Conservation (phyloP, 2,113 vertebrate genomes). For the Oreocharis arfaki region DNA sequence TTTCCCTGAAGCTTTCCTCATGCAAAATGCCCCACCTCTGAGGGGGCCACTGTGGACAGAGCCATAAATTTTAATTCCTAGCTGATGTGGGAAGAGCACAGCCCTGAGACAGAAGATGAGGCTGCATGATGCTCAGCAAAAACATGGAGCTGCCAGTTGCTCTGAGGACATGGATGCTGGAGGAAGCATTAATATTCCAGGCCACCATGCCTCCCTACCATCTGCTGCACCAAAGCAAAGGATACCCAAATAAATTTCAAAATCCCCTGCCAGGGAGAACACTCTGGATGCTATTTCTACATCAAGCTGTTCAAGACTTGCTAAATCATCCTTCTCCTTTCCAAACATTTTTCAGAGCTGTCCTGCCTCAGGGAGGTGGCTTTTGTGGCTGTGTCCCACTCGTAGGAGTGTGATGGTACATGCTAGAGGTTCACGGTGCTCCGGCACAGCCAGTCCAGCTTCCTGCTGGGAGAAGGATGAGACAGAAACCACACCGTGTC, state of each 20-base stretch:
- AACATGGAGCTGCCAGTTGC: not conserved
- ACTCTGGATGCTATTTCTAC: not conserved
- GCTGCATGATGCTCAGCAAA: not conserved
- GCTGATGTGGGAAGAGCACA: fast-evolving
- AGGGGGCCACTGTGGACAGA: not conserved
- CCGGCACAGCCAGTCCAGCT: not conserved
- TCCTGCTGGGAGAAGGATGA: not conserved
- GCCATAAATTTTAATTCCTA: not conserved
- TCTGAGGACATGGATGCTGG: not conserved
- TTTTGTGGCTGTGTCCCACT: not conserved
- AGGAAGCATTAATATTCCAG: not conserved
- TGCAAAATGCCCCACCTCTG: not conserved
- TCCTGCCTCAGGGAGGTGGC: not conserved
- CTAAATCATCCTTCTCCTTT: not conserved
- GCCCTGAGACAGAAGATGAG: not conserved
- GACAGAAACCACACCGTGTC: fast-evolving
- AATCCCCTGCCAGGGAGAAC: not conserved
- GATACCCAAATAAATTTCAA: not conserved
- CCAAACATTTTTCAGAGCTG: not conserved
- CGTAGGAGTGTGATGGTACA: not conserved
- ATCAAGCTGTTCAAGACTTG: not conserved
- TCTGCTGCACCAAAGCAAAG: constrained; percentile 16
- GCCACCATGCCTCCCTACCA: not conserved
- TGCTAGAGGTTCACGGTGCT: not conserved
- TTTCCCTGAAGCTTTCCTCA: not conserved